Conservation (phyloP, 2,797 vertebrate genomes). For the Champsocephalus esox region DNA sequence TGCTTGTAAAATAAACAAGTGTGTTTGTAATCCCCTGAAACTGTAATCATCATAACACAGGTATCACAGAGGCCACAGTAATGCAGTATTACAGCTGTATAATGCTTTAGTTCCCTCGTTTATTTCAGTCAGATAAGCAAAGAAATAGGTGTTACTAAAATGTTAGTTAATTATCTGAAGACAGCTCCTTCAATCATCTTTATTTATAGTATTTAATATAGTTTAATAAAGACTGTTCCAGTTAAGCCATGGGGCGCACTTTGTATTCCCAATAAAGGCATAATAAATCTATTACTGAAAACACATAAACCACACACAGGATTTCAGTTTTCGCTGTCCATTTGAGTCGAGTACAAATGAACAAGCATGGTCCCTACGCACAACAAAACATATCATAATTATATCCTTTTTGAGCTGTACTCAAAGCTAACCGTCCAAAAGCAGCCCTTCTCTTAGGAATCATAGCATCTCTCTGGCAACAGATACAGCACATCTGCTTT, state of each 20-base stretch:
- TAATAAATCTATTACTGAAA: not conserved
- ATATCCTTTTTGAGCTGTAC: not conserved
- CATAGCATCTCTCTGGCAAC: constrained; percentile 38
- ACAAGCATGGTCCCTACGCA: not conserved
- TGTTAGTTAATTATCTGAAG: constrained; percentile 2
- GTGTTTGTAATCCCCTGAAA: constrained; percentile 45
- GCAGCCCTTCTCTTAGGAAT: constrained; percentile 34
- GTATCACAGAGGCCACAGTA: constrained; percentile 13
- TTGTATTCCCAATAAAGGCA: not conserved
- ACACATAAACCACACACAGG: not conserved
- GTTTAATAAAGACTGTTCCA: not conserved
- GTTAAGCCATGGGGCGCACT: not conserved
- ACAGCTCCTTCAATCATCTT: not conserved
- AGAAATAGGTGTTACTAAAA: constrained; percentile 3
- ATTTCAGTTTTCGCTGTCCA: not conserved
- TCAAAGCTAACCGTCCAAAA: constrained; percentile 23
- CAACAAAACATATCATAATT: not conserved
- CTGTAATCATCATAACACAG: constrained; percentile 38
- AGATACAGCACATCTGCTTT: constrained; percentile 32
- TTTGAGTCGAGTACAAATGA: not conserved
- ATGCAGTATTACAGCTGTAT: constrained; percentile 18
- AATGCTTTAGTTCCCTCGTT: not conserved
- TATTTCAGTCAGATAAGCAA: not conserved
- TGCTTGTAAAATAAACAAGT: constrained; percentile 42
- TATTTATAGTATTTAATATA: not conserved